phyloP scores from a whole-genome alignment of 2,113 vertebrate genomes.

The Cichladusa arquata region DNA sequence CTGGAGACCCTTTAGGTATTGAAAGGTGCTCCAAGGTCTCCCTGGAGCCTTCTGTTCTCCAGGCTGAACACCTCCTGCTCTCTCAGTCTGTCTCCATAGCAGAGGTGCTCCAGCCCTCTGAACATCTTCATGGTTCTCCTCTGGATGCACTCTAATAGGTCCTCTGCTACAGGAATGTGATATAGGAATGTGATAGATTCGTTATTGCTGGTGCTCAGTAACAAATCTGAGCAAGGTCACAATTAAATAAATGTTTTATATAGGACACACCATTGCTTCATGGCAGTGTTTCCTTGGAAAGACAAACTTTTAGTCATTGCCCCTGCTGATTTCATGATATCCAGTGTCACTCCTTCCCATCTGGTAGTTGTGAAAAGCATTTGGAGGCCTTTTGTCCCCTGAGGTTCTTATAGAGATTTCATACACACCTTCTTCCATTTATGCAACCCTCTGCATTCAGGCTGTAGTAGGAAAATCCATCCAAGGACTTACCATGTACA shows the following conservation, averaged over 20 bases:
- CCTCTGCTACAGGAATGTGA: neutral
- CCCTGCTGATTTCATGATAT: neutral
- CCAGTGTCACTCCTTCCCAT: neutral
- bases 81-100: neutral
- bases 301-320: too few relatives aligned
- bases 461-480: neutral
- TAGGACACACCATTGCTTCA: neutral
- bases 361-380: neutral
- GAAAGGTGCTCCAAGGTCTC: neutral
- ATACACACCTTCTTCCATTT: neutral
- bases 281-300: neutral
- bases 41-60: neutral
- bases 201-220: neutral
- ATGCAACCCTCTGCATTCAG: neutral
- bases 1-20: neutral
- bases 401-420: neutral
- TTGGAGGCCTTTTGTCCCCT: neutral
- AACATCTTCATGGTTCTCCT: neutral
- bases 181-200: neutral
- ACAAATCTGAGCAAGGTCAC: neutral
- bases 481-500: neutral
- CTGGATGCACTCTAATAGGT: neutral
- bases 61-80: neutral
- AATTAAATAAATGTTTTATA: fast-evolving
- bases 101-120: neutral